phyloP scores from a whole-genome alignment of 2,888 invertebrate species.

The Lasioglossum leucozonium region DNA sequence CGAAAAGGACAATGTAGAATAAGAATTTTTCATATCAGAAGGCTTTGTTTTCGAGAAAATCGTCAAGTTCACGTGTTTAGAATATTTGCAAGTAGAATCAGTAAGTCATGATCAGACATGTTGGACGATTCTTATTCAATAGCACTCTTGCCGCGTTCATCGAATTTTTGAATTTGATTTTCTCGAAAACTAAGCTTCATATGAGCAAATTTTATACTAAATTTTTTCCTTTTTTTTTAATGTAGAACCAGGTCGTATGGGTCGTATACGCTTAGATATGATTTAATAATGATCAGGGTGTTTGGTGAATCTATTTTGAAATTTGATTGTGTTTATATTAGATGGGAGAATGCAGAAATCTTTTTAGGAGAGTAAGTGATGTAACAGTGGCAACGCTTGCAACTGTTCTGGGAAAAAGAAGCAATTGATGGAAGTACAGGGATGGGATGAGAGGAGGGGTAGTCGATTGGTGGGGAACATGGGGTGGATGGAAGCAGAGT shows the following conservation, averaged over 20 bases:
- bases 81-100: background rate
- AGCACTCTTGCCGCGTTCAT: background rate
- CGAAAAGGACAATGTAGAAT: background rate
- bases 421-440: background rate
- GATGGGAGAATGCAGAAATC: background rate
- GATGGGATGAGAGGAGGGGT: background rate
- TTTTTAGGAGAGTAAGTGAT: background rate
- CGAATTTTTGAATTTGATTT: background rate
- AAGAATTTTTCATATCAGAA: background rate
- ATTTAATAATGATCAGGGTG: background rate
- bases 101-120: background rate
- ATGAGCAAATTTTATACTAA: background rate
- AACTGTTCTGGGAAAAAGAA: constrained; percentile 10
- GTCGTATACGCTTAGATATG: background rate
- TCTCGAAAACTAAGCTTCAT: background rate
- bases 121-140: background rate
- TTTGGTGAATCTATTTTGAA: background rate
- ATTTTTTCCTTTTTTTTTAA: background rate
- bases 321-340: background rate
- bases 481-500: constrained; percentile 10
- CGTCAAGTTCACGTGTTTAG: background rate
- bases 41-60: too few relatives aligned
- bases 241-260: background rate
- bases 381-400: background rate
- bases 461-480: constrained; percentile 7